These are phyloP conservation scores for Sycobia sp. DNA, from an alignment of 1,140 invertebrate genomes.

Conservation along the genomic window DNA sequence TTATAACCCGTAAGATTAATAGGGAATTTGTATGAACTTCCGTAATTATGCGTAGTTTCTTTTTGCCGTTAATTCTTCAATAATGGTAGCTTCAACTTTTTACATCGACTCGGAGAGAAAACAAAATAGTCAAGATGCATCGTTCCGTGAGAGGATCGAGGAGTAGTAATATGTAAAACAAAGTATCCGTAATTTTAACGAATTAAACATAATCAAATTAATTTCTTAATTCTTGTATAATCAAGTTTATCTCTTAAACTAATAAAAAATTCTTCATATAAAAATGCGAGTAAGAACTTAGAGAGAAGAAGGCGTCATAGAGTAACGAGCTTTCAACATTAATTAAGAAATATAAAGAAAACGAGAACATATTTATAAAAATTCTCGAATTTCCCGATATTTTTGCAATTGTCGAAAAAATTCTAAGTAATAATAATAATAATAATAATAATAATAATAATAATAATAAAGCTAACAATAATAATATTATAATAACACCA, in stretches of 20 bases:
- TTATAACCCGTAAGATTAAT: slow-evolving; percentile 6
- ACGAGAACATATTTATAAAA: slow-evolving; percentile 10
- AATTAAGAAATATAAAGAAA: slow-evolving; percentile 15
- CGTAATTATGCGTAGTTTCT: slow-evolving; percentile 16
- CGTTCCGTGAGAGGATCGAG: neutral
- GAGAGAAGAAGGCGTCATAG: slow-evolving; percentile 13
- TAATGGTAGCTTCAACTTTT: slow-evolving; percentile 18
- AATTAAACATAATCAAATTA: slow-evolving; percentile 34
- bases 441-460: too few species aligned
- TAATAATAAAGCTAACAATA: too few species aligned
- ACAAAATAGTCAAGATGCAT: too few species aligned
- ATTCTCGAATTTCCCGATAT: slow-evolving; percentile 27
- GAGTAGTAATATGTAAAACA: neutral
- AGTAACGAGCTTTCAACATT: slow-evolving; percentile 33
- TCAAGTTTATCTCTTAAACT: slow-evolving; percentile 24
- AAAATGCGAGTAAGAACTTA: neutral
- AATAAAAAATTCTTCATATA: slow-evolving; percentile 24
- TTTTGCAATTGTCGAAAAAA: slow-evolving; percentile 30
- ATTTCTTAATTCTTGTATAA: slow-evolving; percentile 34
- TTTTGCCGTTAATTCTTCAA: slow-evolving; percentile 21
- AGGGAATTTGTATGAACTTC: neutral
- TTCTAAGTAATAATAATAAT: too few species aligned
- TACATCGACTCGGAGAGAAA: slow-evolving; percentile 20
- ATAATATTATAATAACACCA: slow-evolving; percentile 13
- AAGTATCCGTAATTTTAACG: slow-evolving; percentile 25